These are phyloP conservation scores for Mirza zaza DNA, from an alignment of 2,113 vertebrate species.

Conservation along the genomic window DNA sequence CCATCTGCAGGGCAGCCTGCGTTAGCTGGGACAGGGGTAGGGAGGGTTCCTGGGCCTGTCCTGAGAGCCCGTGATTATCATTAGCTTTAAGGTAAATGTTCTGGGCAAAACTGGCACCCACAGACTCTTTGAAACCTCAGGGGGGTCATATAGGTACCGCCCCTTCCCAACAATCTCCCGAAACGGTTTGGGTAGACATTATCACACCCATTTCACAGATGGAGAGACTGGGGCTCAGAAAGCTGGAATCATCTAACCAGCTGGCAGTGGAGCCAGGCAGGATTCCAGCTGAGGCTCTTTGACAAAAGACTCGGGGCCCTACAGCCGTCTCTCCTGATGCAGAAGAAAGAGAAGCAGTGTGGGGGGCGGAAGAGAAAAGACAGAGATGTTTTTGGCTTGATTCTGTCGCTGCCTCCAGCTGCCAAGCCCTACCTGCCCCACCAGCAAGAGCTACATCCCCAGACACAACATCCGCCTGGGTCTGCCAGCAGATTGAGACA, in stretches of 20 bases:
- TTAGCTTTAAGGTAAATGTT: neutral
- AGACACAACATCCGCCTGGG: neutral
- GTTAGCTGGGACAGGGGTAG: neutral
- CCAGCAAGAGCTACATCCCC: neutral
- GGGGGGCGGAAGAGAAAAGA: neutral
- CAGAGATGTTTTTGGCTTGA: neutral
- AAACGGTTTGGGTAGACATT: neutral
- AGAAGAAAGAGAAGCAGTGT: neutral
- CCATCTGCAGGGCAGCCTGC: constrained; percentile 29
- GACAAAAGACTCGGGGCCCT: neutral
- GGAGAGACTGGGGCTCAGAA: neutral
- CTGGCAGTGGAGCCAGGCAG: neutral
- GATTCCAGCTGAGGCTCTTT: neutral
- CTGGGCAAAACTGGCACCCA: neutral
- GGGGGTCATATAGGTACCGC: neutral
- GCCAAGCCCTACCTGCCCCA: neutral
- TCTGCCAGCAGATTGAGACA: neutral
- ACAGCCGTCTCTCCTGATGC: neutral
- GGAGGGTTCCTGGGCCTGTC: neutral
- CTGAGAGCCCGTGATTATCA: neutral
- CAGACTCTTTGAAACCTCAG: neutral
- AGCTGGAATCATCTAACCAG: neutral
- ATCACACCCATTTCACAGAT: neutral
- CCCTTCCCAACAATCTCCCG: neutral
- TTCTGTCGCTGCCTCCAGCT: neutral